Evolutionary conservation across 2,797 vertebrate species (phyloP), one percentile per base, ranked within the genome.

Genomic region (Bovichtus variegatus): DNA sequence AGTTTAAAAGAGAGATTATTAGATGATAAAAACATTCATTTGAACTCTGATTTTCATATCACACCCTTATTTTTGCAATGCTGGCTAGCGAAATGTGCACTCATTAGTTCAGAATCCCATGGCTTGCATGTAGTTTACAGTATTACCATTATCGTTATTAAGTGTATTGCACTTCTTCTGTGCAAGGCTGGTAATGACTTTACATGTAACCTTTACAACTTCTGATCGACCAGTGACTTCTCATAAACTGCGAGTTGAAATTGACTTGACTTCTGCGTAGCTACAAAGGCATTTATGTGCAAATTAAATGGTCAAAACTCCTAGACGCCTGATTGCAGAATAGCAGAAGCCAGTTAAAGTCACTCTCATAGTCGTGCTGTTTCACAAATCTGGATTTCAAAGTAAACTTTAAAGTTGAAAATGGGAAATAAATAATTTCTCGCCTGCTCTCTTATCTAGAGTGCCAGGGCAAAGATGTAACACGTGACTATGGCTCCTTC

Each of bases 401-500:
- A 81, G 34, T 72, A 19, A 59, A 70, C 67, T 81, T 81, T 78
- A 54, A 79, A 71, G 58, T 73, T 85, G 29, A 60, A 65, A 82
- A 67, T 31, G 47, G 41, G 62, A 87, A 85, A 83, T 71, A 79
- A 76, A 81, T 75, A 47, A 61, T 76, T 76, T 71, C 47, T 66
- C 55, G 41, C 51, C 43, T 27, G 34, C 63, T 68, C 15, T 29
- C 78, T 87, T 74, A 78, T 84, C 79, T 36, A 2, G 41, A 67
- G 43, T 80, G 67, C 68, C 73, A 78, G 75, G 47, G 83, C 63
- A 67, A 60, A 4, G 19, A 80, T 81, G 57, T 71, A 65, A 65
- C 29, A 82, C 76, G 69, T 87, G 78, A 81, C 68, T 51, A n/a
- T 65, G 70, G 79, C 71, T 86, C 38, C 71, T 29, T 55, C 65